Evolutionary conservation across 2,888 invertebrate genomes (phyloP).

Genomic region (Erebia epiphron): DNA sequence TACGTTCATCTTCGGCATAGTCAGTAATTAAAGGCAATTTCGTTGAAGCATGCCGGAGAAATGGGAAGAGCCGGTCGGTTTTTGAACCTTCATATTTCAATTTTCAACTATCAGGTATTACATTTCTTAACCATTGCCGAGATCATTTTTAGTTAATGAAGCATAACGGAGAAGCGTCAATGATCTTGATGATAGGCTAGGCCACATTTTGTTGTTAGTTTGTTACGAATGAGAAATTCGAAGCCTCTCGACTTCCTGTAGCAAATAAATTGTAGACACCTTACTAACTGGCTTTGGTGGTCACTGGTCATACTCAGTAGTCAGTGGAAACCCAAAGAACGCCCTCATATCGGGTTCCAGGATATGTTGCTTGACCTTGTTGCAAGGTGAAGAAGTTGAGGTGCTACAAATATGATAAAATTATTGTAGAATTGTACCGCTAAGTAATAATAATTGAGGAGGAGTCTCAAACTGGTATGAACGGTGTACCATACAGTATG

Average conservation of each 20-base stretch:
- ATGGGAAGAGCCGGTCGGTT: slow-evolving; percentile 48
- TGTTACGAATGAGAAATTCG: neutral
- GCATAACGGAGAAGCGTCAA: slow-evolving; percentile 4
- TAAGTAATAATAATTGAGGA: too few species aligned
- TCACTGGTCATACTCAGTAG: too few species aligned
- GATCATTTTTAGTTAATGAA: neutral
- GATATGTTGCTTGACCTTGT: too few species aligned
- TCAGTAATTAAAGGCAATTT: slow-evolving; percentile 26
- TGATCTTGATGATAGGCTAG: neutral
- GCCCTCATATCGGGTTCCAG: too few species aligned
- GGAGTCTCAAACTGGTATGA: too few species aligned
- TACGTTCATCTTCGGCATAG: slow-evolving; percentile 8
- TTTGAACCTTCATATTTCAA: slow-evolving; percentile 66
- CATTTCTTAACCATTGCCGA: neutral
- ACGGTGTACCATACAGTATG: too few species aligned
- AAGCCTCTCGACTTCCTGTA: neutral
- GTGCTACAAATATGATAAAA: too few species aligned
- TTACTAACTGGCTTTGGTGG: too few species aligned
- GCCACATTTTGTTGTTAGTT: neutral
- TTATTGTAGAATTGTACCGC: too few species aligned
- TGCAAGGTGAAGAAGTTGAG: too few species aligned
- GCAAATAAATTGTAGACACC: too few species aligned
- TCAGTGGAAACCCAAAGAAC: too few species aligned
- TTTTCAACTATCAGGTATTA: neutral
- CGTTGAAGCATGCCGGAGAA: slow-evolving; percentile 20